Base-by-base conservation (phyloP, 1,140 invertebrate genomes). In the Drosophila obscura region DNA sequence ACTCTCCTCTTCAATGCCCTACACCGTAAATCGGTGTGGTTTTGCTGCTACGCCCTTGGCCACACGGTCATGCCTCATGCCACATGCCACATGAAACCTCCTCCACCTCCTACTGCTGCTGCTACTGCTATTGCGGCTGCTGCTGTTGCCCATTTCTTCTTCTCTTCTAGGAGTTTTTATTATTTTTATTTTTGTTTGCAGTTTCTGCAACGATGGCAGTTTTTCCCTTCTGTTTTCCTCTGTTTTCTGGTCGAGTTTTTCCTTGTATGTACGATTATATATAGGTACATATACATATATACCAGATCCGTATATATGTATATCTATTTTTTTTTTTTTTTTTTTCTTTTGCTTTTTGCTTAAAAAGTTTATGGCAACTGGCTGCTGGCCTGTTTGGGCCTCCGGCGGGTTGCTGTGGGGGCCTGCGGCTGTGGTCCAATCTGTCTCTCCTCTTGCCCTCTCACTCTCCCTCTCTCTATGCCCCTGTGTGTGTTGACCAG, bases 111-210 rank as follows among this genome's bases (percentile, higher is more conserved):
- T 55, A 31, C 15, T 52, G 43, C 5, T 56, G 35, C 8, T 75
- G 44, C 50, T 63, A 19, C 31, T 64, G 52, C 31, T 53, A 56
- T 35, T 57, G 51, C 66, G n/a, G n/a, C 58, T 74, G 19, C 19
- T 73, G 60, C 65, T 64, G 73, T 60, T 67, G 50, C 65, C 35
- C 59, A 57, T 35, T 79, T 28, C 50, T 65, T 41, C 31, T 60
- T 44, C 35, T 24, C 39, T 49, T 57, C 69, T 73, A 60, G 62
- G 51, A 59, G 67, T 60, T 81, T 73, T 77, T 75, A 69, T 68
- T 81, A 77, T 81, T 74, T 84, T 84, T 84, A 85, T 81, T 75
- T 84, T 85, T 85, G 81, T 85, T 77, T 85, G 81, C 77, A 81
- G 77, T 85, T 81, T 85, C 73, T 85, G 80, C 80, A 84, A 62